Evolutionary conservation across 2,888 invertebrate species (phyloP), one percentile per base, ranked within the genome.

Genomic region (Bellardia bayeri): DNA sequence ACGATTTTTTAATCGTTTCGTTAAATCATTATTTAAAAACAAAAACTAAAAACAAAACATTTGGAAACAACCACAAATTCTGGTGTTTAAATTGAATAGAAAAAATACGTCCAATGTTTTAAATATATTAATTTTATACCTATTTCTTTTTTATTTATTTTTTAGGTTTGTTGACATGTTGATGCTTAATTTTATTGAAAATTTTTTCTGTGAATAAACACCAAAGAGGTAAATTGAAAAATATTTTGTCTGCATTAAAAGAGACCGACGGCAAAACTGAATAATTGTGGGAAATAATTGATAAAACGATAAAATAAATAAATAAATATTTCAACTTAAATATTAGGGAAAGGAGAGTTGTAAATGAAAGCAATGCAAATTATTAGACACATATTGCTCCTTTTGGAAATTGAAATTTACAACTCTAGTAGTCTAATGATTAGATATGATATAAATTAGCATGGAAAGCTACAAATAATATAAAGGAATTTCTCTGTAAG

Each of bases 121-220:
- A 14, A 69, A 54, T 16, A 8, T 42, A 33, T 71, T 68, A 11
- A 68, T 45, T 64, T 54, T 40, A 63, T 30, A 14, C 8, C 13
- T 23, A 23, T 54, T 72, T 63, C 49, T n/a, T 56, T 45, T 72
- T 71, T 72, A 84, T 72, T n/a, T n/a, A n/a, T n/a, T n/a, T 78
- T 84, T 37, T 45, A 84, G 78, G 71, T 78, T 78, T 64, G 78
- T 84, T 76, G 76, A 78, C 83, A 78, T 64, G 54, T 71, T 76
- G 33, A 45, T 64, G 23, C 54, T 56, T 51, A 23, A 40, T 68
- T 13, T 40, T 49, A 8, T 30, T 1, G 16, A 64, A 30, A 6
- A 13, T 13, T 54, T 45, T n/a, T 30, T 40, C 9, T 40, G 9
- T 11, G 7, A 64, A 40, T n/a, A 40, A 9, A 64, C 40, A 64